Evolutionary conservation across 2,888 invertebrate species (phyloP).

Genomic region (Rhaphigaster nebulosa): DNA sequence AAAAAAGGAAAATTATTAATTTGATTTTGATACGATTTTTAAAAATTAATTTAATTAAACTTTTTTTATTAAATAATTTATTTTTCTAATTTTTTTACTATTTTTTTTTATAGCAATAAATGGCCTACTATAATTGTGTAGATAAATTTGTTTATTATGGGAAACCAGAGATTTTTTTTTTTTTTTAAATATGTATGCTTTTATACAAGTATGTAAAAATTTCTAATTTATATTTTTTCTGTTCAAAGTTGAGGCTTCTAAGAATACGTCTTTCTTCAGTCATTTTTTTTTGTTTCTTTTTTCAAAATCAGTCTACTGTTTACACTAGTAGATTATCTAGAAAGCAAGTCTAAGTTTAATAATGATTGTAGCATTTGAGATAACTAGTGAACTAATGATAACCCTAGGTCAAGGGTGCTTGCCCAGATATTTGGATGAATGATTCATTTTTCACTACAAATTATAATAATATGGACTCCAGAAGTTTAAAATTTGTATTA

Average conservation of each 20-base stretch:
- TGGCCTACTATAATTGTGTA: background rate
- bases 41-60: background rate
- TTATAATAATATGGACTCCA: background rate
- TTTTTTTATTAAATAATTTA: too few species aligned
- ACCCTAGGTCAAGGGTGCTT: conserved; percentile 59
- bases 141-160: background rate
- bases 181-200: background rate
- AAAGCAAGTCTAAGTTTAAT: conserved; percentile 53
- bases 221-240: background rate
- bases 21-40: background rate
- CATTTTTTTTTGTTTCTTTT: conserved; percentile 49
- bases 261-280: background rate
- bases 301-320: conserved; percentile 27
- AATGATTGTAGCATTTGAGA: conserved; percentile 52
- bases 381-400: conserved; percentile 51
- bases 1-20: background rate
- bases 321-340: conserved; percentile 42
- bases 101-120: background rate
- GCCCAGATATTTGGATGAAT: conserved; percentile 59
- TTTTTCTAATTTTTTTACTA: background rate
- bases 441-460: conserved; percentile 56
- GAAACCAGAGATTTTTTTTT: background rate
- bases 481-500: background rate
- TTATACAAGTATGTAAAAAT: background rate
- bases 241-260: background rate